A percentile compares a stretch with the other conserved stretches of the same genome.
Evolutionary conservation across 1,140 invertebrate genomes (phyloP).

Genomic region (Eubasilissa regina): DNA sequence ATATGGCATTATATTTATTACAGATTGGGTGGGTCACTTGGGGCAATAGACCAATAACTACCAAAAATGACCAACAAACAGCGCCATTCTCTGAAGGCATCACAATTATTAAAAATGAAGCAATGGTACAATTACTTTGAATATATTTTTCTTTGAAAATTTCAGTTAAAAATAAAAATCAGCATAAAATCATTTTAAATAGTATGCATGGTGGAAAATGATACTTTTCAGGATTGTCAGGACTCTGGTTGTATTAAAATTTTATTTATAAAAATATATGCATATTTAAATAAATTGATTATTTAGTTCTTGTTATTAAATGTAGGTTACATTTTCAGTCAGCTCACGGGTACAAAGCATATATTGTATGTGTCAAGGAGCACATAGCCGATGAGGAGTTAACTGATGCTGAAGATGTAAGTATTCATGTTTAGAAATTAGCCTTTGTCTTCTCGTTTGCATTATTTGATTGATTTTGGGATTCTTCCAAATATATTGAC

Average conservation of each 20-base stretch:
- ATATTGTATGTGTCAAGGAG: conserved; percentile 23
- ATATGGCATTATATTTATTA: not conserved
- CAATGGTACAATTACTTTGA: not conserved
- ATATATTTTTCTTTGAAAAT: not conserved
- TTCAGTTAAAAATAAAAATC: too few species aligned
- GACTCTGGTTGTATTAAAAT: too few species aligned
- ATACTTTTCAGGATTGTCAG: too few species aligned
- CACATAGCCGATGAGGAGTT: not conserved
- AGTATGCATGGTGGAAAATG: too few species aligned
- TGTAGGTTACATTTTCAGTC: not conserved
- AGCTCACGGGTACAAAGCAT: not conserved
- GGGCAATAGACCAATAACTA: too few species aligned
- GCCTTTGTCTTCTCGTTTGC: not conserved
- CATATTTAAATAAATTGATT: not conserved
- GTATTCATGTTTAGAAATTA: not conserved
- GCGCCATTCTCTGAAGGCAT: conserved; percentile 19
- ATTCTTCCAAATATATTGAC: too few species aligned
- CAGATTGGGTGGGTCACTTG: conserved; percentile 37
- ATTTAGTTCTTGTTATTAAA: not conserved
- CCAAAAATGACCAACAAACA: not conserved
- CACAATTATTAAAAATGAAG: conserved; percentile 19
- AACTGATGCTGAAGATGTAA: not conserved
- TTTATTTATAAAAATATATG: not conserved
- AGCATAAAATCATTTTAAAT: too few species aligned
- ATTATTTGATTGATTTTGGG: too few species aligned